These are phyloP conservation scores for Reticulitermes speratus DNA, from an alignment of 1,140 invertebrate genomes.

Conservation along the genomic window DNA sequence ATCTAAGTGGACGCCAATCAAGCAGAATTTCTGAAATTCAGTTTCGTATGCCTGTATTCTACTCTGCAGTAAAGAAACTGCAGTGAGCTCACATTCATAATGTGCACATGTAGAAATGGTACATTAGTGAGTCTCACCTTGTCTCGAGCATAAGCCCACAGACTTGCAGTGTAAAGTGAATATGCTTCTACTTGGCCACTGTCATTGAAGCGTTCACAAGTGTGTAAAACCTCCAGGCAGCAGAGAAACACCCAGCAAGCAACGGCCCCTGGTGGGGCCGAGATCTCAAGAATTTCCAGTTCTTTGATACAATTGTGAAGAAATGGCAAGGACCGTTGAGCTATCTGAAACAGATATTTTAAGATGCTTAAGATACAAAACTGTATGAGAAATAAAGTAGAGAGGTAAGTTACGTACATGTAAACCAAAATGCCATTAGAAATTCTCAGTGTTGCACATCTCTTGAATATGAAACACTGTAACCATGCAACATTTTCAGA, in stretches of 20 bases:
- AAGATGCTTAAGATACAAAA: neutral
- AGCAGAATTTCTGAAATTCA: too few species aligned
- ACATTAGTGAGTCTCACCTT: conserved; percentile 61
- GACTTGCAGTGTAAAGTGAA: conserved; percentile 82
- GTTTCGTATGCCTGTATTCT: too few species aligned
- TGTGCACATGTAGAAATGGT: too few species aligned
- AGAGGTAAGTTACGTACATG: neutral
- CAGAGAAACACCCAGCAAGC: conserved; percentile 93
- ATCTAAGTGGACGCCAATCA: too few species aligned
- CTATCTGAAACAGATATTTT: conserved; percentile 60
- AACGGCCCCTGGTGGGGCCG: conserved; percentile 75
- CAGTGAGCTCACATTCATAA: too few species aligned
- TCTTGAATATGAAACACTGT: too few species aligned
- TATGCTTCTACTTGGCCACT: conserved; percentile 71
- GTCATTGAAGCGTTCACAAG: conserved; percentile 66
- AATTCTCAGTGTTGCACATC: conserved; percentile 24
- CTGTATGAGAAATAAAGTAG: neutral
- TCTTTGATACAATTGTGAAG: conserved; percentile 84
- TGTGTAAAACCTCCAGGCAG: conserved; percentile 82
- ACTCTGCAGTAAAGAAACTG: too few species aligned
- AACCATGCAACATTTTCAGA: too few species aligned
- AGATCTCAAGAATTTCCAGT: conserved; percentile 73
- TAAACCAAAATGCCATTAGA: neutral
- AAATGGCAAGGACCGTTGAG: conserved; percentile 79
- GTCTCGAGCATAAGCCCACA: conserved; percentile 90